Base-by-base conservation (phyloP, 2,113 vertebrate genomes). In the Rhombomys opimus region DNA sequence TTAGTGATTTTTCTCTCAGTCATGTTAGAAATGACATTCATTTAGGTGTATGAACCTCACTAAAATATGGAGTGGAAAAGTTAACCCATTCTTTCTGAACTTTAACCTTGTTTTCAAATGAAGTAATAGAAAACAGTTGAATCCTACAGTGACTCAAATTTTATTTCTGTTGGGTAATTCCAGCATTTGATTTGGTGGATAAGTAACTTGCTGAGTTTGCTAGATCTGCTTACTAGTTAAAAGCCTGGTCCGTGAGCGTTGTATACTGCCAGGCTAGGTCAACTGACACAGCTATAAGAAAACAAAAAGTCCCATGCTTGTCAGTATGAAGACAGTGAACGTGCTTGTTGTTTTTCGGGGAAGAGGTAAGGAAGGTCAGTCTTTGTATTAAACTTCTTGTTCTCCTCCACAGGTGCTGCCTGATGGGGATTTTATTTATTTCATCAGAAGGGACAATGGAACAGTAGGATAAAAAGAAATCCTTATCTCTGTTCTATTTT, bases 371-470 rank as follows among this genome's bases (percentile, higher is more conserved):
- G 50, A 78, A 22, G 50, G 30, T 63, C 80, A 78, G 72, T 78
- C 61, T 91, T 90, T 50, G 20, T 73, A 78, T 91, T 89, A 70
- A 95, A 87, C 67, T 77, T 87, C 52, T 72, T 90, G 59, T 95
- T 93, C 75, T 93, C 54, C 78, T 72, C 20, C 22, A 54, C 7
- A 20, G 65, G 73, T 52, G n/a, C 77, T 86, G 91, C 85, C 77
- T 96, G 67, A 76, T 93, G 82, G 89, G 90, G 90, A 70, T 32
- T 94, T 90, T 81, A 94, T 95, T 84, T 85, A 82, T 94, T 82
- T 95, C 59, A 81, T 86, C 91, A 94, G 65, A 90, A 80, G 91
- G 97, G 67, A 87, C 11, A 68, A 75, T 82, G 23, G 87, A 89
- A 96, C 57, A 96, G 84, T 32, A 75, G 87, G 87, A 86, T 20